Conservation (phyloP, 2,797 vertebrate genomes). For the Phataginus tetradactyla region DNA sequence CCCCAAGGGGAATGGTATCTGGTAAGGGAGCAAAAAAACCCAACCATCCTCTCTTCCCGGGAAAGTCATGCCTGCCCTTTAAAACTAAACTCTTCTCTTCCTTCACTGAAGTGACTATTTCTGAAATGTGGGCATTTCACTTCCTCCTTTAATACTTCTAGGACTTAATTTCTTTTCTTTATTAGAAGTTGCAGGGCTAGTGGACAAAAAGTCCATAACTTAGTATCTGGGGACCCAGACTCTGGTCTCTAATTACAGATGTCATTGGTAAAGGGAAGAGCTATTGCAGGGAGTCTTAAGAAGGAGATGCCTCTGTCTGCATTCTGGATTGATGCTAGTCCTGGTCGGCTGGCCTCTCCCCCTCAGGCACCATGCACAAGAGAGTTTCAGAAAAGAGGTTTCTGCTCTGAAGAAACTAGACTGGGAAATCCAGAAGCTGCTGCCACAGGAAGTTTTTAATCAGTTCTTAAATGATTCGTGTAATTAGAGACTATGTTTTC, state of each 20-base stretch:
- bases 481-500: slow-evolving; percentile 65
- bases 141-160: neutral
- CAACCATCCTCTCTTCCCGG: neutral
- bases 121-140: neutral
- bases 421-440: slow-evolving; percentile 58
- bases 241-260: neutral
- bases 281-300: neutral
- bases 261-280: slow-evolving; percentile 36
- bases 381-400: slow-evolving; percentile 53
- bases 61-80: neutral
- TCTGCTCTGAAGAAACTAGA: slow-evolving; percentile 32
- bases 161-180: neutral
- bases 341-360: neutral
- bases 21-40: neutral
- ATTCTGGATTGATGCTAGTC: slow-evolving; percentile 38
- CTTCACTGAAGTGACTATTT: neutral
- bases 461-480: slow-evolving; percentile 65
- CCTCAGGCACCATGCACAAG: neutral
- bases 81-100: neutral
- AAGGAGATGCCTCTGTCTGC: neutral
- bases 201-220: slow-evolving; percentile 20
- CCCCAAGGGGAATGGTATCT: neutral
- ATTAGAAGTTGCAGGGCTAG: neutral
- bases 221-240: neutral
- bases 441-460: slow-evolving; percentile 69